A percentile compares a stretch with the other conserved stretches of the same genome.
These are phyloP conservation scores for Marasmarcha lunaedactyla DNA, from an alignment of 2,888 invertebrate species.

Conservation along the genomic window DNA sequence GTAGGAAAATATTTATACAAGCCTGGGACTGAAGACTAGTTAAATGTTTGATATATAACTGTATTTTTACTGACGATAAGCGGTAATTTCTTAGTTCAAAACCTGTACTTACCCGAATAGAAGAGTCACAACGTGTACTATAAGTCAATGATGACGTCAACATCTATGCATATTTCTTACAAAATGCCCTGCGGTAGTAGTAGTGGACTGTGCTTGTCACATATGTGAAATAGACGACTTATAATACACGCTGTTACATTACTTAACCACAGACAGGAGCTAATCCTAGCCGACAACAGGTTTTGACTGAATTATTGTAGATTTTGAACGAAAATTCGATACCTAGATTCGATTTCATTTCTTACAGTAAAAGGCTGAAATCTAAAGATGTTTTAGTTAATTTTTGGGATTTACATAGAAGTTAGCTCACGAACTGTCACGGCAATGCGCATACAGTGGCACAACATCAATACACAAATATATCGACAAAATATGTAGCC, in stretches of 20 bases:
- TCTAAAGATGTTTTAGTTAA: constrained; percentile 34
- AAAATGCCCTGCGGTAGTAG: too few relatives aligned
- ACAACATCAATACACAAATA: constrained; percentile 23
- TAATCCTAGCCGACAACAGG: constrained; percentile 57
- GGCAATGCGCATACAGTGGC: constrained; percentile 17
- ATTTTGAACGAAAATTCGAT: constrained; percentile 37
- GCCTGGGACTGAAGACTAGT: constrained; percentile 69
- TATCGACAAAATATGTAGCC: constrained; percentile 8
- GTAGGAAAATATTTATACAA: constrained; percentile 70
- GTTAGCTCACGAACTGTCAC: constrained; percentile 29
- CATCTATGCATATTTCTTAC: too few relatives aligned
- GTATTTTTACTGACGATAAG: constrained; percentile 64
- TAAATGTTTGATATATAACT: constrained; percentile 70
- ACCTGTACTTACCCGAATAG: constrained; percentile 56
- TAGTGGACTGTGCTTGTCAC: too few relatives aligned
- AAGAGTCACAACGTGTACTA: constrained; percentile 15
- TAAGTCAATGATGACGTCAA: too few relatives aligned
- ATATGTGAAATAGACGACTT: too few relatives aligned
- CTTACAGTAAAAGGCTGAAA: constrained; percentile 40
- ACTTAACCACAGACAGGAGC: constrained; percentile 41
- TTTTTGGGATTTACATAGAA: constrained; percentile 41
- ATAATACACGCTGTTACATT: too few relatives aligned
- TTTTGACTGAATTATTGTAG: constrained; percentile 64
- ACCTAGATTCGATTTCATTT: constrained; percentile 38
- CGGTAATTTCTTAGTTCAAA: constrained; percentile 62